A percentile compares a stretch with the other conserved stretches of the same genome.
Evolutionary conservation across 2,888 invertebrate genomes (phyloP).

Genomic region (Reticulitermes lucifugus): DNA sequence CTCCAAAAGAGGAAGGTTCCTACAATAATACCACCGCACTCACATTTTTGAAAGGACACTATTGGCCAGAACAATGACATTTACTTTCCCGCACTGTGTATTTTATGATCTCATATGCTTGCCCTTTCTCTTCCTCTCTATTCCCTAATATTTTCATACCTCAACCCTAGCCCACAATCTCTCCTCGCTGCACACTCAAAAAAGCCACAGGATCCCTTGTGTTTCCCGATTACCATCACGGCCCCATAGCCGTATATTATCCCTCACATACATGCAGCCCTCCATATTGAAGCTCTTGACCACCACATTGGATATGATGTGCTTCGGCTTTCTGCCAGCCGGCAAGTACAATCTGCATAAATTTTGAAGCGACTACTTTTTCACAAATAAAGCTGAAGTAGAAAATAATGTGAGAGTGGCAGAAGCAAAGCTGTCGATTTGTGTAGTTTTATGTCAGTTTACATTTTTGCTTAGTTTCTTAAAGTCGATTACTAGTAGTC

Average conservation of each 20-base stretch:
- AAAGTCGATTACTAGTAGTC: no score
- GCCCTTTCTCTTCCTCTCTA: not conserved
- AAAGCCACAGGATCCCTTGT: not conserved
- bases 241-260: not conserved
- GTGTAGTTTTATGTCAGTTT: no score
- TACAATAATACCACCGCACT: conserved; percentile 7
- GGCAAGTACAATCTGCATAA: not conserved
- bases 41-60: conserved; percentile 28
- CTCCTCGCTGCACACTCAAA: not conserved
- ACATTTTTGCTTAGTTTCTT: no score
- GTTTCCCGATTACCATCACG: not conserved
- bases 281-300: not conserved
- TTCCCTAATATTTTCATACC: not conserved
- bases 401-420: no score
- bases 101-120: conserved; percentile 35
- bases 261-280: not conserved
- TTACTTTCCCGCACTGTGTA: conserved; percentile 25
- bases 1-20: not conserved
- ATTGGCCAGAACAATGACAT: conserved; percentile 34
- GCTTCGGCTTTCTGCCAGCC: conserved; percentile 3
- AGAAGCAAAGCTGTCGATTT: no score
- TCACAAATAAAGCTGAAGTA: not conserved
- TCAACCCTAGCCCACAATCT: not conserved
- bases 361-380: not conserved
- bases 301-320: not conserved